Evolutionary conservation across 2,113 vertebrate species (phyloP), one percentile per base, ranked within the genome.

Genomic region (Nematolebias whitei): DNA sequence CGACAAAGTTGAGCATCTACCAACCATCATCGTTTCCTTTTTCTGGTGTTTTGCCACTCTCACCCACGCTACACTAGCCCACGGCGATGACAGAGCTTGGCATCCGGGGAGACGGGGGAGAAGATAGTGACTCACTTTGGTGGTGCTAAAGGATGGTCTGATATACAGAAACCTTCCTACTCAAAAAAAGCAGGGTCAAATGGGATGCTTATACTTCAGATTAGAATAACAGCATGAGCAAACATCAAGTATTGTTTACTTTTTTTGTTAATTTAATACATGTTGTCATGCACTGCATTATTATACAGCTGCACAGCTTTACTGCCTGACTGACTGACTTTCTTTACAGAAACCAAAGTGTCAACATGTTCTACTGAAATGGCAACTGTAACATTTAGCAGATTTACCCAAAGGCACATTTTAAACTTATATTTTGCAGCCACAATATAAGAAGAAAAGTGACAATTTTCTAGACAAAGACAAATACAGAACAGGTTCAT

Each of bases 351-450:
- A 20, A 24, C 24, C 3, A 14, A 35, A 58, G 65, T 47, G 32
- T 52, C 62, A 14, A 29, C 38, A 20, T 49, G 57, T 32, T 23
- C 1, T 19, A 58, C 64, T 35, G 70, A 47, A 43, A 44, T 44
- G 10, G 58, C 56, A 62, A 23, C 53, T 2, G 44, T 92, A 86
- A 88, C 87, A 90, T 91, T 88, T 88, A 79, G 38, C 76, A 70
- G 63, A 80, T 76, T 57, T 67, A 59, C 72, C 79, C 80, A 1
- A 29, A 52, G 76, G 73, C 73, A 47, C 4, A 14, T 49, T 32
- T n/a, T 68, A 54, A 45, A 48, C 60, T 56, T 66, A 35, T 20
- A 10, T 81, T 63, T 60, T 53, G 23, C 74, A 63, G 13, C 71
- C 32, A n/a, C 5, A 35, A 52, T 60, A 71, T 84, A 41, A 53